phyloP scores from a whole-genome alignment of 23 tunicate genomes.

The Halocynthia aurantium region DNA sequence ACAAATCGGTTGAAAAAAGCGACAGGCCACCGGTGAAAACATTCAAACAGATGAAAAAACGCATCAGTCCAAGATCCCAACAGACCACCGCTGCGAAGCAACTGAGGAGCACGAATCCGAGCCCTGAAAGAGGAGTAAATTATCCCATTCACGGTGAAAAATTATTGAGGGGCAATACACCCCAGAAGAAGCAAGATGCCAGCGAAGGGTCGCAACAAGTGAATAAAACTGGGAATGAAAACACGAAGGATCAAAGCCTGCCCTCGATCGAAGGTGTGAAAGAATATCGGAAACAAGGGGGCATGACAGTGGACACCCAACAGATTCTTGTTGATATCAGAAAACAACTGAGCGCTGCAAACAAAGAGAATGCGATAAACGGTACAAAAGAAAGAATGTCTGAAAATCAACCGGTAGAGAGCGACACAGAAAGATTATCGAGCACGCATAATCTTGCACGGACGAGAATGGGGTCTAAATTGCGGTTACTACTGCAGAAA shows the following conservation, averaged over 20 bases:
- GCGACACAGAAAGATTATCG: conserved; percentile 2
- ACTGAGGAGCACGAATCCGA: background rate
- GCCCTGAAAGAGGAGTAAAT: conserved; percentile 8
- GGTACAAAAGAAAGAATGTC: background rate
- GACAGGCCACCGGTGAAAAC: background rate
- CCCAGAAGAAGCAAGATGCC: background rate
- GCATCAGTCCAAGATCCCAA: background rate
- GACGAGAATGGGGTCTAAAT: conserved; percentile 49
- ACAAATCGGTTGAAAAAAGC: conserved; percentile 27
- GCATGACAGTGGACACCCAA: background rate
- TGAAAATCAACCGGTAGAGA: background rate
- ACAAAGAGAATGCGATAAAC: background rate
- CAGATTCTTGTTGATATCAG: conserved; percentile 4
- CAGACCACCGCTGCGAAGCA: conserved; percentile 6
- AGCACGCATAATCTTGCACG: conserved; percentile 19
- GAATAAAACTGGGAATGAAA: background rate
- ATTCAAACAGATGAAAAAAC: background rate
- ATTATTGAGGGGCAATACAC: conserved; percentile 28
- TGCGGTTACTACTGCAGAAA: conserved; percentile 45
- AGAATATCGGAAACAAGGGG: background rate
- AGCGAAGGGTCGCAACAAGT: background rate
- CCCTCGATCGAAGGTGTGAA: background rate
- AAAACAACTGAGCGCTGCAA: background rate
- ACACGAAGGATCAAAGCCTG: background rate
- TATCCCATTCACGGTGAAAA: conserved; percentile 74